Evolutionary conservation across 2,888 invertebrate species (phyloP), one percentile per base, ranked within the genome.

Genomic region (Sesamia inferens): DNA sequence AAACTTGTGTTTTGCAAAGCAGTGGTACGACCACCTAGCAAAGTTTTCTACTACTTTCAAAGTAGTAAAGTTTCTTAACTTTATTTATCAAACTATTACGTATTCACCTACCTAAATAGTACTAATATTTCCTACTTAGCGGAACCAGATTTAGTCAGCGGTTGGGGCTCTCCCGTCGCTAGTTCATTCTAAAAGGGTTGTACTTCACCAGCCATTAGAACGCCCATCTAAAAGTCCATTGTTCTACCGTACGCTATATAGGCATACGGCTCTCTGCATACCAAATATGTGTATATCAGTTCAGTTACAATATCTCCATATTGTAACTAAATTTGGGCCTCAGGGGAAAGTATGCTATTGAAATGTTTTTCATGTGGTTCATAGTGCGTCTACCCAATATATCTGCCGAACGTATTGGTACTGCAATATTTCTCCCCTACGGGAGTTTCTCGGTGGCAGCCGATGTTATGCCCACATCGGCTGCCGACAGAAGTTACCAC

Each of bases 201-300:
- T 73, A 67, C 77, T 78, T 74, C 64, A 59, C 67, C 54, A 74
- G 74, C 74, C 80, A 78, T 78, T 78, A 78, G 48, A 75, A 48
- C 66, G 66, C 75, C 57, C 48, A 66, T 8, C 42, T 70, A 63
- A 47, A 58, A 69, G 63, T 16, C 58, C 75, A 70, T 80, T 79
- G 78, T 79, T 80, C 66, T 66, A 48, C 16, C 24, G 11, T 14
- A 13, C 24, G 54, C 57, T 75, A 62, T 63, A 48, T 42, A 51
- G 57, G 14, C 62, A 24, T 44, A 67, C n/a, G 2, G 7, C 44
- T 44, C 13, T 13, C 44, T 44, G 13, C 13, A 44, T 44, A 13
- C 44, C 44, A 44, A 44, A 44, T 44, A 44, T 31, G 31, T 31
- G 31, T 31, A 31, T 44, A 44, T 44, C 44, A 44, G 44, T 44